Evolutionary conservation across 2,888 invertebrate genomes (phyloP).

Genomic region (Hemithea aestivaria): DNA sequence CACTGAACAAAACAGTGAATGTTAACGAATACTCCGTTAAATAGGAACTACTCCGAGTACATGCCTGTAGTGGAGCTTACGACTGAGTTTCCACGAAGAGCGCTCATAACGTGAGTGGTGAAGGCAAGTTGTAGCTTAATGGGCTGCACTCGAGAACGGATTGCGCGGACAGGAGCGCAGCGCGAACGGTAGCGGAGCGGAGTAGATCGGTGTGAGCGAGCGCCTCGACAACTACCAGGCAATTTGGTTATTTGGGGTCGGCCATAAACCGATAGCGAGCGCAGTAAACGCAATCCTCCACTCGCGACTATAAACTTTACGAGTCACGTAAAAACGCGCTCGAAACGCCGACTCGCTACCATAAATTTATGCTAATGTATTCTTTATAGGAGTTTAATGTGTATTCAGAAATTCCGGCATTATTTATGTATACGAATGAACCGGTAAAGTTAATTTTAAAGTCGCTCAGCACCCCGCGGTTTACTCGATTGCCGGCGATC

Average conservation of each 20-base stretch:
- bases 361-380: conserved; percentile 80
- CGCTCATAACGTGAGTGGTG: conserved; percentile 41
- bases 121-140: conserved; percentile 42
- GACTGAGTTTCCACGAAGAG: conserved; percentile 45
- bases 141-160: conserved; percentile 41
- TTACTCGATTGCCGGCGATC: conserved; percentile 59
- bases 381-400: conserved; percentile 80
- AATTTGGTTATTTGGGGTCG: conserved; percentile 78
- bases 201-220: conserved; percentile 25
- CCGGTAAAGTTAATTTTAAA: conserved; percentile 79
- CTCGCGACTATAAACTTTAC: conserved; percentile 79
- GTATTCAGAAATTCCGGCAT: conserved; percentile 78
- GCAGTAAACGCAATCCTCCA: conserved; percentile 78
- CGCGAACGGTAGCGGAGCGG: conserved; percentile 22
- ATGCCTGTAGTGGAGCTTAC: conserved; percentile 43
- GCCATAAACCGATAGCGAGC: conserved; percentile 75
- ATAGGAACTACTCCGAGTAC: no score
- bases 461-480: conserved; percentile 65
- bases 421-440: conserved; percentile 79
- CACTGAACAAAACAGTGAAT: conserved; percentile 30
- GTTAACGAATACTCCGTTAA: conserved; percentile 50
- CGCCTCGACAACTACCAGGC: conserved; percentile 59
- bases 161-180: conserved; percentile 23
- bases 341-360: conserved; percentile 75
- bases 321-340: conserved; percentile 79